These are phyloP conservation scores for Meiosimyza decipiens DNA, from an alignment of 2,888 invertebrate species.

Conservation along the genomic window DNA sequence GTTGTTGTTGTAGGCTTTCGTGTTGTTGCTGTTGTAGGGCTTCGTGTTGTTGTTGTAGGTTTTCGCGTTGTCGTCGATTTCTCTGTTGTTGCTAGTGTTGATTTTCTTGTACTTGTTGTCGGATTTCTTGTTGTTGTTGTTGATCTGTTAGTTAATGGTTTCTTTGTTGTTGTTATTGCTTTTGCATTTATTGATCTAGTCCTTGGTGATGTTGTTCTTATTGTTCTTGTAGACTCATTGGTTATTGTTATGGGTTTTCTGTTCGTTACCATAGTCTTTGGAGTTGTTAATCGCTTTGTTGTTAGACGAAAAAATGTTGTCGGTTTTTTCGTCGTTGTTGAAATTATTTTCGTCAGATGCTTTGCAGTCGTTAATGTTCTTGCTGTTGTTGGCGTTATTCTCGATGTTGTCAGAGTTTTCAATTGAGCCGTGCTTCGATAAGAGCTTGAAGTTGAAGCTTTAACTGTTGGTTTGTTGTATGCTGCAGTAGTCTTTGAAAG, in stretches of 20 bases:
- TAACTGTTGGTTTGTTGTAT: no score
- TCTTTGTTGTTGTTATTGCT: slow-evolving; percentile 42
- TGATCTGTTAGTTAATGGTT: background rate
- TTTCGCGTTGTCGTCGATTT: background rate
- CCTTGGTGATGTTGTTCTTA: slow-evolving; percentile 8
- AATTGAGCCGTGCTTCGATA: no score
- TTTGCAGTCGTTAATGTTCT: slow-evolving; percentile 18
- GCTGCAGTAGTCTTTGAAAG: no score
- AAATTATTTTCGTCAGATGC: slow-evolving; percentile 17
- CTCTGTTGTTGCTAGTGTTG: slow-evolving; percentile 29
- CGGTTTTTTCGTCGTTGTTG: slow-evolving; percentile 6
- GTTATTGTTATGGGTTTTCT: slow-evolving; percentile 30
- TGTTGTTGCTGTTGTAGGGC: slow-evolving; percentile 4
- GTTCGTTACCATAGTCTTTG: slow-evolving; percentile 20
- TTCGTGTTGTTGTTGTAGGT: no score
- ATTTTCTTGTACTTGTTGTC: slow-evolving; percentile 36
- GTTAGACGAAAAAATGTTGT: background rate
- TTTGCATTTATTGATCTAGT: slow-evolving; percentile 8
- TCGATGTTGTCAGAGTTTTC: background rate
- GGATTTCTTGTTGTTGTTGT: slow-evolving; percentile 22
- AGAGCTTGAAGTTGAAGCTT: no score
- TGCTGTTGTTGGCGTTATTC: slow-evolving; percentile 1
- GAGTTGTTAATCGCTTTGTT: slow-evolving; percentile 33
- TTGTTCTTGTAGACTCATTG: slow-evolving; percentile 45
- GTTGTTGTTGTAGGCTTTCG: slow-evolving; percentile 35